Percentiles rank a stretch among this genome's conserved stretches.
Evolutionary conservation across 35 echinoderm and acorn worm genomes (phyloP).

Genomic region (Heliocidaris erythrogramma): DNA sequence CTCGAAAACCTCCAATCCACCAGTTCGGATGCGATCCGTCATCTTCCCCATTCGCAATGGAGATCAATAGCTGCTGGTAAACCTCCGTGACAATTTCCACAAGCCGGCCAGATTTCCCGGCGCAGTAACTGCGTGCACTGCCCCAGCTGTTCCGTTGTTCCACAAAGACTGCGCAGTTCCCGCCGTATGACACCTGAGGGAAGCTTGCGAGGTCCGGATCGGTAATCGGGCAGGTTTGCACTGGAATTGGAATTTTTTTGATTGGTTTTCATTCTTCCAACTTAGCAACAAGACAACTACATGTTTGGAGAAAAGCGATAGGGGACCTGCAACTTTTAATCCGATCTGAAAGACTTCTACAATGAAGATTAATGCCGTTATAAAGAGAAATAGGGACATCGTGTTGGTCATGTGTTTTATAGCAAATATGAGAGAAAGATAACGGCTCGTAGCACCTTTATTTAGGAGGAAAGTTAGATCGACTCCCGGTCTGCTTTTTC

Average conservation of each 20-base stretch:
- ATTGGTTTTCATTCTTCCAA: too few relatives aligned
- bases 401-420: too few relatives aligned
- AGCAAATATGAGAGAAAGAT: too few relatives aligned
- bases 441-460: too few relatives aligned
- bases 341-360: too few relatives aligned
- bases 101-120: not conserved
- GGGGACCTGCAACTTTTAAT: too few relatives aligned
- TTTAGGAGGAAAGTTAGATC: too few relatives aligned
- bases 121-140: not conserved
- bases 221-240: not conserved
- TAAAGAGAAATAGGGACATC: too few relatives aligned
- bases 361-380: too few relatives aligned
- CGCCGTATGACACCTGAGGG: not conserved
- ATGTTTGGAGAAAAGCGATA: too few relatives aligned
- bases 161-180: not conserved
- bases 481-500: too few relatives aligned
- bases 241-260: not conserved
- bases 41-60: not conserved
- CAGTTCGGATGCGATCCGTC: not conserved
- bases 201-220: not conserved
- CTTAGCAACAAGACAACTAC: too few relatives aligned
- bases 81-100: not conserved
- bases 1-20: conserved; percentile 21
- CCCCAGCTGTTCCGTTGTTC: not conserved
- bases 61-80: not conserved